phyloP scores from a whole-genome alignment of 2,888 invertebrate species.

The Ernsta delagoae region DNA sequence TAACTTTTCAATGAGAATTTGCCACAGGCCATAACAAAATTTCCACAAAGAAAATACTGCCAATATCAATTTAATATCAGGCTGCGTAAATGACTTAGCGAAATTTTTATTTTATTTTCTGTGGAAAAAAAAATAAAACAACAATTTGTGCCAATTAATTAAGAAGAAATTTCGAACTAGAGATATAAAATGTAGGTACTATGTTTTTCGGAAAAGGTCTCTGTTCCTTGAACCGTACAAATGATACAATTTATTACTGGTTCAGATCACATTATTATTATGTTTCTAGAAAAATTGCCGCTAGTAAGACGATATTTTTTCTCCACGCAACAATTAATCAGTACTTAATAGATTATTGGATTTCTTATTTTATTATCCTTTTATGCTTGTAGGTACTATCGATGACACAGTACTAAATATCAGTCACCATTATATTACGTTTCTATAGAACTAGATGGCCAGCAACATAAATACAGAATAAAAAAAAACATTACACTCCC shows the following conservation, averaged over 20 bases:
- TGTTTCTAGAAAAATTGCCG: neutral
- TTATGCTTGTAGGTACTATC: neutral
- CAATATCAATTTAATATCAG: too few relatives aligned
- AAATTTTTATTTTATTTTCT: neutral
- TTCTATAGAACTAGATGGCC: too few relatives aligned
- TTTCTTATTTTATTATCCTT: neutral
- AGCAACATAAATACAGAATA: too few relatives aligned
- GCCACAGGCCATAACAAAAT: too few relatives aligned
- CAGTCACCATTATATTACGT: too few relatives aligned
- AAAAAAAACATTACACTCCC: too few relatives aligned
- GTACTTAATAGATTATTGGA: neutral
- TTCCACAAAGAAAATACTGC: too few relatives aligned
- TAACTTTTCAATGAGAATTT: too few relatives aligned
- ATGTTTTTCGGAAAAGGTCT: neutral
- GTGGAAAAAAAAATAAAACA: neutral
- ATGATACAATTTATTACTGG: neutral
- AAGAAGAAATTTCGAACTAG: neutral
- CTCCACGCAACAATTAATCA: neutral
- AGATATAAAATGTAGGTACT: neutral
- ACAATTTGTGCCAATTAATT: neutral
- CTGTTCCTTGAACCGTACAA: neutral
- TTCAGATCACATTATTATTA: constrained; percentile 1
- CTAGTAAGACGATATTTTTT: neutral
- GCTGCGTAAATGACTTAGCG: too few relatives aligned
- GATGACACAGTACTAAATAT: too few relatives aligned